Percentiles rank a stretch among this genome's conserved stretches.
phyloP scores from a whole-genome alignment of 2,888 invertebrate species.

The Andrena haemorrhoa region DNA sequence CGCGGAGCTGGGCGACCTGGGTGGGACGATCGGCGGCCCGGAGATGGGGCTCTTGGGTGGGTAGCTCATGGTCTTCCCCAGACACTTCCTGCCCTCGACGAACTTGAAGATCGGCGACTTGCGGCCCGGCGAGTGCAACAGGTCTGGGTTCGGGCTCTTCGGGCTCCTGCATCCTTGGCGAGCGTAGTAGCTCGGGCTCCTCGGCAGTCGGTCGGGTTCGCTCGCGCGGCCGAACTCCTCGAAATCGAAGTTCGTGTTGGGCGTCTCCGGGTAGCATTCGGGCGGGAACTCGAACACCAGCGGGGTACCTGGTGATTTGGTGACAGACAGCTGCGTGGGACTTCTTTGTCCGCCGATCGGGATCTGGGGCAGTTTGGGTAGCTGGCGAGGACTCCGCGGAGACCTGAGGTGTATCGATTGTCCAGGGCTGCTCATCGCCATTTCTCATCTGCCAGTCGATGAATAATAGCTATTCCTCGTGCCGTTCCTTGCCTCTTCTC shows the following conservation, averaged over 20 bases:
- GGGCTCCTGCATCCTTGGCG: conserved; percentile 68
- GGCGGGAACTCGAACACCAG: conserved; percentile 81
- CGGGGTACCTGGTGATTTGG: conserved; percentile 87
- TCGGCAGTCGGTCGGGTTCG: conserved; percentile 38
- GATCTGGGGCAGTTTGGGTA: conserved; percentile 86
- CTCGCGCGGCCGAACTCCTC: conserved; percentile 71
- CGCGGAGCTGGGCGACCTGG: conserved; percentile 70
- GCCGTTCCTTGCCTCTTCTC: neutral
- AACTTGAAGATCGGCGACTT: conserved; percentile 77
- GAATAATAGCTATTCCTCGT: neutral
- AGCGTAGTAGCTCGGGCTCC: conserved; percentile 58
- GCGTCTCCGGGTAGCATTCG: conserved; percentile 75
- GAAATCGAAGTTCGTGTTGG: conserved; percentile 78
- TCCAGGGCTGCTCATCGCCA: conserved; percentile 88
- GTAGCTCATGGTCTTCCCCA: conserved; percentile 78
- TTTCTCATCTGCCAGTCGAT: conserved; percentile 70
- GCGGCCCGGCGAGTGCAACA: conserved; percentile 56
- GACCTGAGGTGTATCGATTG: conserved; percentile 86
- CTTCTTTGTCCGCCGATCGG: conserved; percentile 87
- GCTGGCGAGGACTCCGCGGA: conserved; percentile 87
- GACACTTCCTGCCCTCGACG: conserved; percentile 74
- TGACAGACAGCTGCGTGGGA: conserved; percentile 86
- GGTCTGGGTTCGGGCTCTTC: conserved; percentile 62
- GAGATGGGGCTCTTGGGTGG: conserved; percentile 76
- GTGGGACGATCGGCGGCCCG: conserved; percentile 48